phyloP scores from a whole-genome alignment of 2,113 vertebrate genomes.

The Elephantulus edwardii region DNA sequence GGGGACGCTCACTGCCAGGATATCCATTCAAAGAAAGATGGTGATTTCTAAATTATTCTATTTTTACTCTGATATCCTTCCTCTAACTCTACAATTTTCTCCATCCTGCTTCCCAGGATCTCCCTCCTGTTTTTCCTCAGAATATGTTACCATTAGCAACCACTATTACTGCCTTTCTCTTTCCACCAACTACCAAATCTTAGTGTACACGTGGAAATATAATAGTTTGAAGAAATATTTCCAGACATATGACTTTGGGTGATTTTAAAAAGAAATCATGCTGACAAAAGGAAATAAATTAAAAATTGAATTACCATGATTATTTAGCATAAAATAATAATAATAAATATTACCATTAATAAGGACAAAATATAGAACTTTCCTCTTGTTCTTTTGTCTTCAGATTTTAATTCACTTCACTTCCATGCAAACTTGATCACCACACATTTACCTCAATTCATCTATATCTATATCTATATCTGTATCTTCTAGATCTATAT shows the following conservation, averaged over 20 bases:
- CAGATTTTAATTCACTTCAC: neutral
- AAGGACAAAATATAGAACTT: neutral
- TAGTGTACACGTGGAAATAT: conserved; percentile 25
- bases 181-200: neutral
- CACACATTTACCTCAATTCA: conserved; percentile 1
- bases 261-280: neutral
- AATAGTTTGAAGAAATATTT: conserved; percentile 11
- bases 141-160: conserved; percentile 64
- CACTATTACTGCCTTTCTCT: neutral
- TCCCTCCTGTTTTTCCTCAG: conserved; percentile 63
- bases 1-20: conserved; percentile 62
- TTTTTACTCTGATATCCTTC: conserved; percentile 80
- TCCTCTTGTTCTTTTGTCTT: neutral
- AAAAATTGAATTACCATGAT: neutral
- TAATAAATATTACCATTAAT: neutral
- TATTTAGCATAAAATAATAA: neutral
- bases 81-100: conserved; percentile 77
- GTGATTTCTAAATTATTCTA: conserved; percentile 82
- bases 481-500: no score
- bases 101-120: neutral
- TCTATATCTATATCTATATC: no score
- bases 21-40: conserved; percentile 73
- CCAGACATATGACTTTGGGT: neutral
- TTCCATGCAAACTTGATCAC: neutral
- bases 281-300: neutral